A percentile compares a stretch with the other conserved stretches of the same genome.
These are phyloP conservation scores for Reinhardtius hippoglossoides DNA, from an alignment of 2,113 vertebrate species.

Conservation along the genomic window DNA sequence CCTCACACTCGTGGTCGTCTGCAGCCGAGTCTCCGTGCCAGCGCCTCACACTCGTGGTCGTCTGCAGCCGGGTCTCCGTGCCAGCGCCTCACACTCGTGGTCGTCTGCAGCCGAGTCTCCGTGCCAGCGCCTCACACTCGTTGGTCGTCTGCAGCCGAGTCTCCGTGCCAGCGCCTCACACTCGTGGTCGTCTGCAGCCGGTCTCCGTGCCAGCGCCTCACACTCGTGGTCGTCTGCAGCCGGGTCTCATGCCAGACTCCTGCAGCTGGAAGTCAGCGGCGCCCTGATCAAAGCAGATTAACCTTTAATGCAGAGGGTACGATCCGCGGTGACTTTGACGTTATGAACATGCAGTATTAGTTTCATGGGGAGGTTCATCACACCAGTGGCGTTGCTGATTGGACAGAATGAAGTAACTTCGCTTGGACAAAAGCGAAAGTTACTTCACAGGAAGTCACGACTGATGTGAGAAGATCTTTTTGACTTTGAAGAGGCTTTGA, in stretches of 20 bases:
- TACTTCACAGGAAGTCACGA: neutral
- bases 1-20: conserved; percentile 40
- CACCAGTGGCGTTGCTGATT: conserved; percentile 22
- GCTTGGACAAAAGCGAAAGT: neutral
- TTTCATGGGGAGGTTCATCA: conserved; percentile 5
- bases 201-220: too few species aligned
- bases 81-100: conserved; percentile 47
- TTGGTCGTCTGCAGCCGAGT: conserved; percentile 31
- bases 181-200: conserved; percentile 33
- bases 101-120: conserved; percentile 32
- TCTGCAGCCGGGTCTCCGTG: conserved; percentile 26
- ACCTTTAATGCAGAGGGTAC: conserved; percentile 31
- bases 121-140: conserved; percentile 46
- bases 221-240: conserved; percentile 40
- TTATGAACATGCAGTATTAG: neutral
- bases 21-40: conserved; percentile 44
- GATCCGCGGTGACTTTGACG: neutral
- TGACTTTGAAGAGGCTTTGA: conserved; percentile 18
- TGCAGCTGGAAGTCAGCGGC: conserved; percentile 2
- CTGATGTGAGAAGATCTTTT: neutral
- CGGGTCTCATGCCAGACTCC: conserved; percentile 39
- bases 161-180: conserved; percentile 45
- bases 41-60: conserved; percentile 33
- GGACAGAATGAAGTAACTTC: conserved; percentile 14
- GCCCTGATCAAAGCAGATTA: conserved; percentile 46